Evolutionary conservation across 2,113 vertebrate species (phyloP).

Genomic region (Deroptyus accipitrinus): DNA sequence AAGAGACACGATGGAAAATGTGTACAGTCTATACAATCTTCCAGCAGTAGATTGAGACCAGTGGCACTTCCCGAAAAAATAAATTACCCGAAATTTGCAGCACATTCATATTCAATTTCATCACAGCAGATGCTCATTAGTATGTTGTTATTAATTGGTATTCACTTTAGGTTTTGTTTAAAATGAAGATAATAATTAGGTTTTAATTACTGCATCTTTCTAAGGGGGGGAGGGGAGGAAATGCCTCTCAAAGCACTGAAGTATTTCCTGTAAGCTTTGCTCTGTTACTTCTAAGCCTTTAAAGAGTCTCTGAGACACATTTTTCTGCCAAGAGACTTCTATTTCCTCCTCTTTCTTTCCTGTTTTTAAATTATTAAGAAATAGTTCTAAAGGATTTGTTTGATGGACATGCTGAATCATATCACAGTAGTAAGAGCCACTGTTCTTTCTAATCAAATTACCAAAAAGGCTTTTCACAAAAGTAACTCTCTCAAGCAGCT

Average conservation of each 20-base stretch:
- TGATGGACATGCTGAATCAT: constrained; percentile 75
- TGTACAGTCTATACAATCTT: constrained; percentile 74
- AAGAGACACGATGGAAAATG: constrained; percentile 67
- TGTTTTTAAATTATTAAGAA: constrained; percentile 63
- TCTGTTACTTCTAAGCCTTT: constrained; percentile 50
- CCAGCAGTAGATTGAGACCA: constrained; percentile 77
- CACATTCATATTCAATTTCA: constrained; percentile 89
- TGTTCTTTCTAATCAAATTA: constrained; percentile 79
- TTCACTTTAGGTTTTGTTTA: constrained; percentile 90
- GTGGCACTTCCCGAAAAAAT: constrained; percentile 82
- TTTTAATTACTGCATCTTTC: constrained; percentile 87
- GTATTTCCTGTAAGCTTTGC: constrained; percentile 75
- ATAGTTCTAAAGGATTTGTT: constrained; percentile 68
- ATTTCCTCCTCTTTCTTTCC: constrained; percentile 12
- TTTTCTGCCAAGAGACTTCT: constrained; percentile 69
- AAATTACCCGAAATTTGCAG: constrained; percentile 85
- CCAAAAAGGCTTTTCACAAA: constrained; percentile 77
- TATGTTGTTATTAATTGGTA: constrained; percentile 90
- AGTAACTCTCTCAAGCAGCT: constrained; percentile 77
- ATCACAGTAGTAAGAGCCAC: constrained; percentile 66
- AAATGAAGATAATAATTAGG: constrained; percentile 90
- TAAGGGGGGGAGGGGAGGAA: constrained; percentile 72
- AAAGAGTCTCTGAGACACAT: constrained; percentile 51
- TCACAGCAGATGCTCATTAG: constrained; percentile 89
- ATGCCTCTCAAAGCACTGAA: constrained; percentile 79